Conservation (phyloP, 2,113 vertebrate species). For the Spizaetus ornatus region DNA sequence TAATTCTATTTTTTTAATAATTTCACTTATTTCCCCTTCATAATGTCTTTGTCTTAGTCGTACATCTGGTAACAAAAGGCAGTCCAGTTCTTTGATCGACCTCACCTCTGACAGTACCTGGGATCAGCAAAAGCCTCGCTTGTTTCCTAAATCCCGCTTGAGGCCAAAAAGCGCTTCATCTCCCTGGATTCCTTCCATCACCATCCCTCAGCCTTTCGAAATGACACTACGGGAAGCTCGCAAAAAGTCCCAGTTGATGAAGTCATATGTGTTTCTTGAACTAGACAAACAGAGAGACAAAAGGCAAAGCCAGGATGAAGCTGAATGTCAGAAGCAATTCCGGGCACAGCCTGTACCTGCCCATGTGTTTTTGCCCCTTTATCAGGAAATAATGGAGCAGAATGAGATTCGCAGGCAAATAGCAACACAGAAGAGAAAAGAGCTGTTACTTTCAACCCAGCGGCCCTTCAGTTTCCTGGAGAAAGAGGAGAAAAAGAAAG, state of each 20-base stretch:
- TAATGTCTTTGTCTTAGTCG: conserved; percentile 32
- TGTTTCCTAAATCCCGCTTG: conserved; percentile 25
- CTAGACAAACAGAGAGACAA: conserved; percentile 52
- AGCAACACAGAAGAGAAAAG: conserved; percentile 80
- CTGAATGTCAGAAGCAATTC: conserved; percentile 89
- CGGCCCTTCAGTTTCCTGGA: conserved; percentile 88
- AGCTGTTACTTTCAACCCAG: conserved; percentile 83
- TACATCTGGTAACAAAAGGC: conserved; percentile 66
- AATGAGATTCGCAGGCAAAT: conserved; percentile 78
- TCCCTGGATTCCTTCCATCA: conserved; percentile 68
- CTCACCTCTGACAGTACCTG: conserved; percentile 56
- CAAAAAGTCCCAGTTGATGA: conserved; percentile 66
- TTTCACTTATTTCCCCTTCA: conserved; percentile 14
- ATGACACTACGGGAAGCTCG: conserved; percentile 72
- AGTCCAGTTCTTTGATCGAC: conserved; percentile 70
- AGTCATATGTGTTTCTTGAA: conserved; percentile 67
- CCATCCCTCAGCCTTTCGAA: conserved; percentile 69
- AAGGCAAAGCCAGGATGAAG: conserved; percentile 78
- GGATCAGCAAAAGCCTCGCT: conserved; percentile 20
- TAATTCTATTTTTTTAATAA: background rate
- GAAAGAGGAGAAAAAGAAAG: conserved; percentile 80
- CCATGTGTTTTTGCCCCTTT: conserved; percentile 80
- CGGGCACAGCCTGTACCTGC: conserved; percentile 82
- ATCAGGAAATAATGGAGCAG: conserved; percentile 78
- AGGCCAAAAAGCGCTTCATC: conserved; percentile 58